Evolutionary conservation across 2,797 vertebrate species (phyloP), one percentile per base, ranked within the genome.

Genomic region (Malacoraja senta): DNA sequence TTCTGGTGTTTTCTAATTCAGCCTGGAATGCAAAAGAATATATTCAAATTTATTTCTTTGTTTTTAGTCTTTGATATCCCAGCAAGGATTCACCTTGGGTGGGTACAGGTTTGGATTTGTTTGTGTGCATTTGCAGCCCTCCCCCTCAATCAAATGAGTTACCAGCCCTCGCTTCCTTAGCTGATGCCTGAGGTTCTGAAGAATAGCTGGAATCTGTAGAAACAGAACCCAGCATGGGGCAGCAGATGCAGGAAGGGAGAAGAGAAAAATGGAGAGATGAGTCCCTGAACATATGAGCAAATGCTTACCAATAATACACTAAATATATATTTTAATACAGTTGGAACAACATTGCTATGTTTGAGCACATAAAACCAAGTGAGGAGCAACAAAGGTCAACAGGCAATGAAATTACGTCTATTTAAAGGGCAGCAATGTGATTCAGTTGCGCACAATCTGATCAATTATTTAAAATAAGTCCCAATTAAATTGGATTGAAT

Each of bases 401-500:
- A 4, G 32, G 38, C 71, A 24, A 53, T 76, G 24, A 74, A 76
- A 92, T 74, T 53, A 92, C 68, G n/a, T 74, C 90, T 58, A n/a
- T 9, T 58, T 92, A 76, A 58, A 92, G 90, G 90, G 38, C 71
- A n/a, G 15, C 58, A 26, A 92, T 92, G 71, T 76, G 71, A 92
- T 92, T 29, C 38, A 92, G 21, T 92, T 76, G 90, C 38, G 90
- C 38, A 76, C 38, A 92, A 53, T 76, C 35, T 76, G 38, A 76
- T 92, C 71, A 92, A 92, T 92, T 92, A 92, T 92, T 92, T 92
- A 92, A 92, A 76, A 74, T n/a, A 58, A 74, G 72, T 74, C 7
- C 24, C 90, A 92, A 92, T 92, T 92, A 92, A 92, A 76, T n/a
- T 92, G 71, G 26, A 76, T 76, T 92, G 90, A 92, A 92, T 92